phyloP scores from a whole-genome alignment of 1,140 invertebrate species.

The Conopomorpha cramerella region DNA sequence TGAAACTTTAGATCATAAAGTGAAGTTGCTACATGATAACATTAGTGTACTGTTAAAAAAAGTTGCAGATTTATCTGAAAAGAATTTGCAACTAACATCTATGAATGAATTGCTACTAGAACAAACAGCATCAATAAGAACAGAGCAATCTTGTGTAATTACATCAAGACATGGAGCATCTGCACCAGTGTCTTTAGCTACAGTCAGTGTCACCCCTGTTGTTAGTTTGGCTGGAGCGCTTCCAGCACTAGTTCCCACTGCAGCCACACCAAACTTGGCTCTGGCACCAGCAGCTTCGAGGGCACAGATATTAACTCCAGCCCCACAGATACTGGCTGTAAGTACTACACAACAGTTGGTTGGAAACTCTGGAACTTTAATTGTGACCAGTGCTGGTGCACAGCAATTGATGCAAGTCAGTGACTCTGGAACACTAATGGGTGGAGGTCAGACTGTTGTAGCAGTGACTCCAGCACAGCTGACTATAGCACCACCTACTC shows the following conservation, averaged over 20 bases:
- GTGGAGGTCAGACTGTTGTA: slow-evolving; percentile 46
- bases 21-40: slow-evolving; percentile 48
- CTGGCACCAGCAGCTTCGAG: slow-evolving; percentile 41
- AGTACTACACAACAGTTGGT: slow-evolving; percentile 50
- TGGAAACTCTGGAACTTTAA: slow-evolving; percentile 45
- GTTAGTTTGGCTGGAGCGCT: slow-evolving; percentile 43
- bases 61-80: slow-evolving; percentile 43
- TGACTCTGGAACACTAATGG: slow-evolving; percentile 48
- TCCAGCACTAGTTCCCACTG: slow-evolving; percentile 36
- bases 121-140: slow-evolving; percentile 38
- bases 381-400: slow-evolving; percentile 50
- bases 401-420: slow-evolving; percentile 54
- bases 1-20: slow-evolving; percentile 41
- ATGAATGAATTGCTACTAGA: slow-evolving; percentile 54
- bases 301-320: slow-evolving; percentile 43
- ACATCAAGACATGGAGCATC: slow-evolving; percentile 48
- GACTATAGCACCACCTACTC: slow-evolving; percentile 36
- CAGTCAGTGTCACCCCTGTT: slow-evolving; percentile 48
- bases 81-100: slow-evolving; percentile 44
- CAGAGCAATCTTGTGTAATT: slow-evolving; percentile 44
- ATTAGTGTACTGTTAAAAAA: slow-evolving; percentile 48
- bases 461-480: slow-evolving; percentile 46
- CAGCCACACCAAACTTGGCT: slow-evolving; percentile 36
- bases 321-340: slow-evolving; percentile 46
- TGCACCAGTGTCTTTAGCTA: slow-evolving; percentile 46